Base-by-base conservation (phyloP, 92 coral and sea anemone genomes). In the Metridium senile region DNA sequence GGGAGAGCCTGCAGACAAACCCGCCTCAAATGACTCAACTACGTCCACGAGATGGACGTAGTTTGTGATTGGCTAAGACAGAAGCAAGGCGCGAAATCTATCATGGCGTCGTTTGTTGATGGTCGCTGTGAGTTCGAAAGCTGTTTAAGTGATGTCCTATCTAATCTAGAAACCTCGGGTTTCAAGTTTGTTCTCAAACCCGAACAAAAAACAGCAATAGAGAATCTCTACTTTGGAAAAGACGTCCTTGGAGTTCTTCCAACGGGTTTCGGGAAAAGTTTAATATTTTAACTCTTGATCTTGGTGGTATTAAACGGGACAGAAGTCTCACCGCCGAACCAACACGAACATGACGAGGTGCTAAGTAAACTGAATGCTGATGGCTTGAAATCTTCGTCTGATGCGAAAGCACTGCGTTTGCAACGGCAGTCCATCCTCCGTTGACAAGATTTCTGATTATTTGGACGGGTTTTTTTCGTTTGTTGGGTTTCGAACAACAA, bases 341-440 rank as follows among this genome's bases (percentile, higher is more conserved):
- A 9, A n/a, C n/a, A n/a, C n/a, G 61, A 54, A 26, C 4, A 59
- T 59, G 66, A 59, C 32, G 33, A 59, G 10, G 66, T 59, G 13
- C 18, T 59, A 18, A 59, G 66, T 18, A 26, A 22, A 8, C 33
- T 59, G 1, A 59, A 59, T 26, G 32, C 22, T 1, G 61, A 59
- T 26, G 66, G 66, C 32, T 26, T 59, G 32, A 59, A 59, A 22
- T 22, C 66, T 26, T 59, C n/a, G n/a, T n/a, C n/a, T n/a, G n/a
- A n/a, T n/a, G n/a, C n/a, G n/a, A n/a, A n/a, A 75, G 61, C 33
- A 75, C 81, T 23, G 81, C 82, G n/a, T 66, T 78, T 6, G 76
- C 82, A 16, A 78, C 82, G 20, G 82, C 82, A 26, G 76, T 68
- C 82, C 82, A 78, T 11, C 31, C 39, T 1, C 66, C 21, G 53